Conservation (phyloP, 2,888 invertebrate genomes). For the Conomelus anceps region DNA sequence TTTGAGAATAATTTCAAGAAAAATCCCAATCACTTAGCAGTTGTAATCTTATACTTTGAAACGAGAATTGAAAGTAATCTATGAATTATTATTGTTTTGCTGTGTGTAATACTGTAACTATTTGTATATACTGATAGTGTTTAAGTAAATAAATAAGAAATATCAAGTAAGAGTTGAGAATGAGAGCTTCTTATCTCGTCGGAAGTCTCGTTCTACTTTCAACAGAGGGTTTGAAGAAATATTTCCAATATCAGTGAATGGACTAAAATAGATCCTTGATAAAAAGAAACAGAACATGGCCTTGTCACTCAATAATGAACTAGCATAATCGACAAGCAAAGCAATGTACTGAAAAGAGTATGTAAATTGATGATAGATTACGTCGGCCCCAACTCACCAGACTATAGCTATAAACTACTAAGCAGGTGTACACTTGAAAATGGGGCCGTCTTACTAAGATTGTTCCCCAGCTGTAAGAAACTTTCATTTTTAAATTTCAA, state of each 20-base stretch:
- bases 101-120: too few relatives aligned
- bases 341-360: background rate
- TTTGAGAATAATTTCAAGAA: too few relatives aligned
- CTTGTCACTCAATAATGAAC: background rate
- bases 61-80: too few relatives aligned
- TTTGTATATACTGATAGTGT: too few relatives aligned
- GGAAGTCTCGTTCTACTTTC: background rate
- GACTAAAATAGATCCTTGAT: background rate
- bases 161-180: too few relatives aligned
- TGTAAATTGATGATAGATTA: background rate
- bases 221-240: background rate
- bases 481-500: background rate
- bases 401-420: background rate
- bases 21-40: too few relatives aligned
- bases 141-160: too few relatives aligned
- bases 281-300: background rate
- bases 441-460: background rate
- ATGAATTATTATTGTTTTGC: too few relatives aligned
- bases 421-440: background rate
- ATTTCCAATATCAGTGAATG: background rate
- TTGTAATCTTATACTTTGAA: too few relatives aligned
- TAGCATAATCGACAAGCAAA: background rate
- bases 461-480: background rate
- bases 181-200: background rate
- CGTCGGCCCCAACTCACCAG: background rate